Percentiles rank a stretch among this genome's conserved stretches.
phyloP scores from a whole-genome alignment of 2,797 vertebrate genomes.

The Amblyraja radiata region DNA sequence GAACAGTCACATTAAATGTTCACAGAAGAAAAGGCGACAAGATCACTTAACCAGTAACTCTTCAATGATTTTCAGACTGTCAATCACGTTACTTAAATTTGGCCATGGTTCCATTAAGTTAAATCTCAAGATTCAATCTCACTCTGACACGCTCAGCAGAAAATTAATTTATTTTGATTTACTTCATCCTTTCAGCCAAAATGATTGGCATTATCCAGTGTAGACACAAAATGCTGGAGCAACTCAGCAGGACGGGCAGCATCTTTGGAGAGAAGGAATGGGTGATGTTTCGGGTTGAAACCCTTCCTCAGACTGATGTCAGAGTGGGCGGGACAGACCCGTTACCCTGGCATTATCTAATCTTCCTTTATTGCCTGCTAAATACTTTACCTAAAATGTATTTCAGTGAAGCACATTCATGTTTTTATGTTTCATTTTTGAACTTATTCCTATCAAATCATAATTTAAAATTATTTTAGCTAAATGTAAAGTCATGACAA shows the following conservation, averaged over 20 bases:
- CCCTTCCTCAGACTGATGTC: too few relatives aligned
- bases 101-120: slow-evolving; percentile 68
- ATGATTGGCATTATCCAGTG: background rate
- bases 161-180: background rate
- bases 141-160: background rate
- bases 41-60: slow-evolving; percentile 57
- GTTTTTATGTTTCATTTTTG: background rate
- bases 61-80: slow-evolving; percentile 63
- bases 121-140: slow-evolving; percentile 44
- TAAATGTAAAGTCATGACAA: background rate
- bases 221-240: too few relatives aligned
- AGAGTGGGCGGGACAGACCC: too few relatives aligned
- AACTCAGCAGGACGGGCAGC: too few relatives aligned
- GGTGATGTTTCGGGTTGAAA: too few relatives aligned
- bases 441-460: background rate
- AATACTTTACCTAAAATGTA: background rate
- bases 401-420: background rate
- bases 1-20: slow-evolving; percentile 69
- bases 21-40: slow-evolving; percentile 60
- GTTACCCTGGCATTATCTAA: background rate
- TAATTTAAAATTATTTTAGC: background rate
- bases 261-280: too few relatives aligned
- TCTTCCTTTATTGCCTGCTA: background rate
- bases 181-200: background rate
- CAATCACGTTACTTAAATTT: slow-evolving; percentile 62